Evolutionary conservation across 1,140 invertebrate genomes (phyloP).

Genomic region (Daktulosphaira vitifoliae): DNA sequence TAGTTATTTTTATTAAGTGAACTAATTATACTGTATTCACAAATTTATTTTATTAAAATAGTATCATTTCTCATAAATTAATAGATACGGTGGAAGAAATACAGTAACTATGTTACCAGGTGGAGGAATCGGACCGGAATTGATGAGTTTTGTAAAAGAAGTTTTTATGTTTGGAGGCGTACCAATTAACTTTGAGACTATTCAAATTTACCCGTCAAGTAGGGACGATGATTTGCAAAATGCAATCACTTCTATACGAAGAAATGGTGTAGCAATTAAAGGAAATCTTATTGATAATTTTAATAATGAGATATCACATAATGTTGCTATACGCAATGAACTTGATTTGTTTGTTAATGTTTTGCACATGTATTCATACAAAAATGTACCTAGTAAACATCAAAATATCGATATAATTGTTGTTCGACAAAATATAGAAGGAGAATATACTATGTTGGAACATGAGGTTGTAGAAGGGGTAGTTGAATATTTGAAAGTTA

Average conservation of each 20-base stretch:
- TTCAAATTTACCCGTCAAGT: slow-evolving; percentile 78
- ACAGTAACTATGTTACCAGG: slow-evolving; percentile 89
- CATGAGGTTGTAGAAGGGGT: slow-evolving; percentile 91
- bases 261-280: slow-evolving; percentile 94
- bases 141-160: slow-evolving; percentile 83
- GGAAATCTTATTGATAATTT: slow-evolving; percentile 83
- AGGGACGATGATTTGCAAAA: slow-evolving; percentile 80
- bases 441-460: slow-evolving; percentile 94
- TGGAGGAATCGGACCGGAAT: slow-evolving; percentile 88
- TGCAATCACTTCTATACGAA: slow-evolving; percentile 88
- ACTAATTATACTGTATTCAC: too few species aligned
- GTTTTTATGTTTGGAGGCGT: slow-evolving; percentile 80
- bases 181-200: slow-evolving; percentile 93
- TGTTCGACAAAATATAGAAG: slow-evolving; percentile 90
- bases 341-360: slow-evolving; percentile 94
- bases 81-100: slow-evolving; percentile 81
- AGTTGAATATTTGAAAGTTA: slow-evolving; percentile 94
- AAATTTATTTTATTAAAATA: too few species aligned
- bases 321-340: slow-evolving; percentile 81
- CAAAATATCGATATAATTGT: slow-evolving; percentile 88
- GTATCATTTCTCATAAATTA: too few species aligned
- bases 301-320: slow-evolving; percentile 63
- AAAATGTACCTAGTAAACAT: slow-evolving; percentile 77
- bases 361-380: slow-evolving; percentile 86
- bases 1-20: too few species aligned